Conservation (phyloP, 2,888 invertebrate genomes). For the Anorthoa munda region DNA sequence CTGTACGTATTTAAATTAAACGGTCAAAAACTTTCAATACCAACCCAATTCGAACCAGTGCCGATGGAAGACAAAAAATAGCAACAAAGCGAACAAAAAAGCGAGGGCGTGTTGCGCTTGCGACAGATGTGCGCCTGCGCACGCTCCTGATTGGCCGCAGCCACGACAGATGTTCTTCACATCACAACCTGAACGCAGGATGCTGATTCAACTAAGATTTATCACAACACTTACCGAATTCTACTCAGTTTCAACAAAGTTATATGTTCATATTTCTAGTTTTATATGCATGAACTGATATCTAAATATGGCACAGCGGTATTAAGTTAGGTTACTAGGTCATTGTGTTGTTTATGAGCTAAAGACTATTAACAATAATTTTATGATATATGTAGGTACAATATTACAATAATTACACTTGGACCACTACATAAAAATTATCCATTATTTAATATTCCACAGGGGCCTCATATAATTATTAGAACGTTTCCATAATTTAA, state of each 20-base stretch:
- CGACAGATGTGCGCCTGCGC: conserved; percentile 85
- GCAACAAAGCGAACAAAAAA: conserved; percentile 81
- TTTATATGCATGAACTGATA: conserved; percentile 3
- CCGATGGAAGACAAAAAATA: conserved; percentile 78
- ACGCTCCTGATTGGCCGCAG: conserved; percentile 82
- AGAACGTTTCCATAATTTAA: conserved; percentile 3
- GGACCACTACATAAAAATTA: background rate
- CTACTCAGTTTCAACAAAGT: conserved; percentile 30
- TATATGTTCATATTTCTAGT: background rate
- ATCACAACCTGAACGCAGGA: conserved; percentile 69
- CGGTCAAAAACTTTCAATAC: conserved; percentile 65
- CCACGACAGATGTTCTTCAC: conserved; percentile 82
- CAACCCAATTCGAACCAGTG: conserved; percentile 53
- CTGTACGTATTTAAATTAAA: conserved; percentile 55
- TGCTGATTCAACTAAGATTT: conserved; percentile 74
- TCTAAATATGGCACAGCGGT: conserved; percentile 25
- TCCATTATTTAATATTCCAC: background rate
- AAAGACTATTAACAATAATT: too few relatives aligned
- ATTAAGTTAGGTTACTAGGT: conserved; percentile 35
- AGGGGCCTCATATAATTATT: too few relatives aligned
- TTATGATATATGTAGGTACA: background rate
- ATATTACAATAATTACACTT: too few relatives aligned
- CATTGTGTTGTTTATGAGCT: conserved; percentile 10
- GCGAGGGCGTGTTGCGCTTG: conserved; percentile 75
- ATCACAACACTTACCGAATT: conserved; percentile 70